These are phyloP conservation scores for Cyrtorhinus lividipennis DNA, from an alignment of 1,140 invertebrate species.

Conservation along the genomic window DNA sequence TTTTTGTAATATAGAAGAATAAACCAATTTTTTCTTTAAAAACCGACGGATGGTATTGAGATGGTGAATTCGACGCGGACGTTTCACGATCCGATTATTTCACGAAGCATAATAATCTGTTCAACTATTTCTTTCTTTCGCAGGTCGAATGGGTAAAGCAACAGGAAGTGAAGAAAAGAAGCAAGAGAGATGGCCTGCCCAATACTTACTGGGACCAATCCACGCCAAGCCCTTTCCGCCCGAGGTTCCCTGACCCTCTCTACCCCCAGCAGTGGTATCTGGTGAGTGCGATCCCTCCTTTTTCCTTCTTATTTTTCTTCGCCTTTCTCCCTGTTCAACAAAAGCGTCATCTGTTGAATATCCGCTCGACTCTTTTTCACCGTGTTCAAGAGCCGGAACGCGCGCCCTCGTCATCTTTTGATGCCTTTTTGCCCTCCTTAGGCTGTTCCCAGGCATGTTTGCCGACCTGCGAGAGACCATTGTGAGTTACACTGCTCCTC, in stretches of 20 bases:
- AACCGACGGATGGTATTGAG: too few species aligned
- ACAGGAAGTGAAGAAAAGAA: slow-evolving; percentile 69
- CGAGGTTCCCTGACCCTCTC: slow-evolving; percentile 74
- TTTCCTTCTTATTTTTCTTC: background rate
- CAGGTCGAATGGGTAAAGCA: slow-evolving; percentile 85
- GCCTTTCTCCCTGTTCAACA: background rate
- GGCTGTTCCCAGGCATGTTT: too few species aligned
- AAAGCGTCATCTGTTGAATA: background rate
- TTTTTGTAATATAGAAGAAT: too few species aligned
- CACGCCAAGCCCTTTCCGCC: slow-evolving; percentile 4
- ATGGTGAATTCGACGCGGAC: too few species aligned
- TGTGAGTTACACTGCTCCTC: too few species aligned
- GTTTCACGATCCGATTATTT: too few species aligned
- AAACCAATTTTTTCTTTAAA: too few species aligned
- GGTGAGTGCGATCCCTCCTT: slow-evolving; percentile 42
- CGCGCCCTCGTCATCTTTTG: background rate
- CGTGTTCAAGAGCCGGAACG: background rate
- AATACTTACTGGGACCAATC: slow-evolving; percentile 26
- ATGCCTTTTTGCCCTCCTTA: too few species aligned
- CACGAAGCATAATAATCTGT: too few species aligned
- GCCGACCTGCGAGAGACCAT: too few species aligned
- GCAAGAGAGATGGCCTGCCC: slow-evolving; percentile 62
- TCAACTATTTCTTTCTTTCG: background rate
- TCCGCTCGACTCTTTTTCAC: background rate
- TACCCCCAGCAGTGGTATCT: slow-evolving; percentile 95